Base-by-base conservation (phyloP, 2,888 invertebrate genomes). In the Cheilosia urbana region DNA sequence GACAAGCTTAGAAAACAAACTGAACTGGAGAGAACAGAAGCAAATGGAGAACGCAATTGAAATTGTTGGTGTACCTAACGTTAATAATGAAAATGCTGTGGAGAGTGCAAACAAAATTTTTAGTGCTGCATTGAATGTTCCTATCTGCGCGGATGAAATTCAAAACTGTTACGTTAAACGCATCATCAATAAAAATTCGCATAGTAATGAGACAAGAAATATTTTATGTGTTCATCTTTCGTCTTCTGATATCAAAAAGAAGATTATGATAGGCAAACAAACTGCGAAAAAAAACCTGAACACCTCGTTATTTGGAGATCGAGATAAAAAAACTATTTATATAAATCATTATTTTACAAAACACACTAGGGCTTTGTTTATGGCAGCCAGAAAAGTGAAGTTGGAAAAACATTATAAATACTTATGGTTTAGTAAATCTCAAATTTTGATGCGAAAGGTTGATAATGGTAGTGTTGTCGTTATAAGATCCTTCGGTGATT, bases 1-100 rank as follows among this genome's bases (percentile, higher is more conserved):
- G 11, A 27, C 17, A 2, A 17, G 19, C 7, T 27, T 62, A 42
- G 42, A 62, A 30, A 72, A 30, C n/a, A 72, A n/a, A 30, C 19
- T 72, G 53, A 72, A 71, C 27, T 71, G 71, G 71, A 51, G 58
- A n/a, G 71, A 71, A 27, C 49, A n/a, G n/a, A n/a, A n/a, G n/a
- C n/a, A n/a, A n/a, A n/a, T n/a, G n/a, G n/a, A n/a, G n/a, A n/a
- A n/a, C 6, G 27, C 4, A 27, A 51, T 60, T 17, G 60, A 71
- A 27, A 60, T 71, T 27, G 37, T 60, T 60, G 71, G 60, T 27
- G 49, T 60, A 9, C 60, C 71, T 13, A 51, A 71, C 4, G 2
- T 60, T 17, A 51, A 51, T 24, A 71, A 58, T 5, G 19, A 34
- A 2, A 71, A 37, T 71, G 71, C 47, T 13, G 21, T 47, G 6